A percentile compares a stretch with the other conserved stretches of the same genome.
Evolutionary conservation across 2,113 vertebrate genomes (phyloP).

Genomic region (Pimephales promelas): DNA sequence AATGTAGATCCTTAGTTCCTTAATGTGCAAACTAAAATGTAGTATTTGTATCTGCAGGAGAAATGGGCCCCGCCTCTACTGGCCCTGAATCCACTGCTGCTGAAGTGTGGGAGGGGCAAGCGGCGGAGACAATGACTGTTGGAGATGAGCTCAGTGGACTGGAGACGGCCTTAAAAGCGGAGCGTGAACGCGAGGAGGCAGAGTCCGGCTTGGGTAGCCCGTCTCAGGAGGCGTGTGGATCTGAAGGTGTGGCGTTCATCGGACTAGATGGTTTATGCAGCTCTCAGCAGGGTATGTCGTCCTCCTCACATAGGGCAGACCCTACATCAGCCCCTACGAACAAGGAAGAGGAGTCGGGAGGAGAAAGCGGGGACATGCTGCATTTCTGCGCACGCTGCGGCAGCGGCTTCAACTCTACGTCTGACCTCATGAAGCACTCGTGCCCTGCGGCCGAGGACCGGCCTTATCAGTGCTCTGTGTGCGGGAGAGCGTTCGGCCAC

Average conservation of each 20-base stretch:
- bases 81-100: slow-evolving; percentile 25
- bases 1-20: neutral
- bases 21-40: neutral
- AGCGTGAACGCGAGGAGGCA: slow-evolving; percentile 70
- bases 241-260: slow-evolving; percentile 68
- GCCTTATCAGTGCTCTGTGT: slow-evolving; percentile 81
- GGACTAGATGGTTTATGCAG: slow-evolving; percentile 76
- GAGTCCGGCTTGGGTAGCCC: slow-evolving; percentile 40
- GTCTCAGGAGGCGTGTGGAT: slow-evolving; percentile 11
- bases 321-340: slow-evolving; percentile 59
- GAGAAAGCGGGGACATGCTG: slow-evolving; percentile 68
- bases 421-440: slow-evolving; percentile 73
- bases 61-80: slow-evolving; percentile 48
- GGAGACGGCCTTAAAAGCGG: slow-evolving; percentile 74
- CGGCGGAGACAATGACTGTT: slow-evolving; percentile 66
- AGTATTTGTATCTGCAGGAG: slow-evolving; percentile 56
- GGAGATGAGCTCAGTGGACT: slow-evolving; percentile 73
- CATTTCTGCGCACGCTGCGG: slow-evolving; percentile 77
- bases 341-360: slow-evolving; percentile 63
- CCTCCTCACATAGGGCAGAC: slow-evolving; percentile 53
- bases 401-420: slow-evolving; percentile 68
- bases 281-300: slow-evolving; percentile 66
- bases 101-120: slow-evolving; percentile 67
- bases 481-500: slow-evolving; percentile 84
- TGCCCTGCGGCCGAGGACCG: slow-evolving; percentile 74